These are phyloP conservation scores for Brachymystax lenok DNA, from an alignment of 2,797 vertebrate genomes.

Conservation along the genomic window DNA sequence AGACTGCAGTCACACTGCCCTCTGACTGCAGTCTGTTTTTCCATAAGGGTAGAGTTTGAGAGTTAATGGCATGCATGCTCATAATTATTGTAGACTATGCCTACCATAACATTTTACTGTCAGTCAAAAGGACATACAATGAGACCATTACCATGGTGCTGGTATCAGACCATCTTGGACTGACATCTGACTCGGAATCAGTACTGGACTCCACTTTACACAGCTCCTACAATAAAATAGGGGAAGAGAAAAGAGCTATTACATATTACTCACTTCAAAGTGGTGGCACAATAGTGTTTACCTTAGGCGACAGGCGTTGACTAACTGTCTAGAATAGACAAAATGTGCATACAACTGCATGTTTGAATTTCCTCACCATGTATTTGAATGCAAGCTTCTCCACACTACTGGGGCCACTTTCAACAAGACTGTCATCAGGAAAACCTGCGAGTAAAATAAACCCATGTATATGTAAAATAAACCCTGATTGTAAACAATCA, in stretches of 20 bases:
- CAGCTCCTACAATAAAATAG: slow-evolving; percentile 72
- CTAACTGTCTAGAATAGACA: neutral
- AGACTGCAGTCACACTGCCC: no score
- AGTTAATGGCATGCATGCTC: neutral
- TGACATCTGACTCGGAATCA: slow-evolving; percentile 81
- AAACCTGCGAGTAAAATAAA: slow-evolving; percentile 37
- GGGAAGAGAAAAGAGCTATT: slow-evolving; percentile 2
- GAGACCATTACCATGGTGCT: slow-evolving; percentile 72
- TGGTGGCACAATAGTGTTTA: neutral
- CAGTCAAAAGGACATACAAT: neutral
- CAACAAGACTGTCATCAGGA: slow-evolving; percentile 44
- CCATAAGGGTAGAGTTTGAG: neutral
- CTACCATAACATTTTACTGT: neutral
- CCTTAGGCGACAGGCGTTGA: neutral
- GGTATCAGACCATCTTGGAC: slow-evolving; percentile 74
- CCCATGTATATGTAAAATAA: neutral
- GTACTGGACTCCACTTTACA: slow-evolving; percentile 83
- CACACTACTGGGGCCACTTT: slow-evolving; percentile 53
- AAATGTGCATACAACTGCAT: neutral
- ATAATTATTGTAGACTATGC: neutral
- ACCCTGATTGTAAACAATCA: no score
- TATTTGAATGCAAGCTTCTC: slow-evolving; percentile 75
- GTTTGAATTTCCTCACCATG: slow-evolving; percentile 70
- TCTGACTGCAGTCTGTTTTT: neutral
- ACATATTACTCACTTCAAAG: neutral